Percentiles rank a stretch among this genome's conserved stretches.
Evolutionary conservation across 2,797 vertebrate species (phyloP).

Genomic region (Sparidentex hasta): DNA sequence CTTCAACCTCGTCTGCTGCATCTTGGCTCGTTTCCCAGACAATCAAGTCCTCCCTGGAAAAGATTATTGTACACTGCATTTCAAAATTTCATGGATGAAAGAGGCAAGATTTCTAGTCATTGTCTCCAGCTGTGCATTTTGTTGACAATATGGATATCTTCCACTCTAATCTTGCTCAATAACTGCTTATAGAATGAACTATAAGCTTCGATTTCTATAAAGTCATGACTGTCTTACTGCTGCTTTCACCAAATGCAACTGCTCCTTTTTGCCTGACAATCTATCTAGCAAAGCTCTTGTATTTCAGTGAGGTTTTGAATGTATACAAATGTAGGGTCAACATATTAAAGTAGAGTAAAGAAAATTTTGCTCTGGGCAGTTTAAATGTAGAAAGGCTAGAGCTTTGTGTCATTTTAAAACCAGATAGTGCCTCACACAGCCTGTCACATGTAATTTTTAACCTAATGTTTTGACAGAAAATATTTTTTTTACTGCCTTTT

Average conservation of each 20-base stretch:
- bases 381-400: conserved; percentile 25
- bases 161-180: conserved; percentile 9
- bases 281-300: conserved; percentile 54
- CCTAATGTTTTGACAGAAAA: conserved; percentile 39
- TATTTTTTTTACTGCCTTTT: conserved; percentile 34
- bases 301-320: conserved; percentile 65
- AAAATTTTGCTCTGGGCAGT: conserved; percentile 38
- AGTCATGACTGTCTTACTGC: conserved; percentile 15
- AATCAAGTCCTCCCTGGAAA: conserved; percentile 55
- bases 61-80: conserved; percentile 22
- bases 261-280: conserved; percentile 78
- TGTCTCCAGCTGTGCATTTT: conserved; percentile 14
- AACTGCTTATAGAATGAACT: conserved; percentile 1
- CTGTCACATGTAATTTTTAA: conserved; percentile 41
- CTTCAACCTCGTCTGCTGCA: conserved; percentile 22
- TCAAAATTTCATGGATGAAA: conserved; percentile 26
- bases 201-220: conserved; percentile 21
- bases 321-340: conserved; percentile 46
- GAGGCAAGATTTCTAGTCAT: conserved; percentile 15
- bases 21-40: conserved; percentile 56
- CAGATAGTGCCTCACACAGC: conserved; percentile 59
- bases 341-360: conserved; percentile 25
- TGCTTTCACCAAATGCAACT: conserved; percentile 27
- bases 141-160: neutral
- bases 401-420: conserved; percentile 45